Percentiles rank a stretch among this genome's conserved stretches.
Conservation (phyloP, 2,113 vertebrate species). For the Ornithorhynchus anatinus region DNA sequence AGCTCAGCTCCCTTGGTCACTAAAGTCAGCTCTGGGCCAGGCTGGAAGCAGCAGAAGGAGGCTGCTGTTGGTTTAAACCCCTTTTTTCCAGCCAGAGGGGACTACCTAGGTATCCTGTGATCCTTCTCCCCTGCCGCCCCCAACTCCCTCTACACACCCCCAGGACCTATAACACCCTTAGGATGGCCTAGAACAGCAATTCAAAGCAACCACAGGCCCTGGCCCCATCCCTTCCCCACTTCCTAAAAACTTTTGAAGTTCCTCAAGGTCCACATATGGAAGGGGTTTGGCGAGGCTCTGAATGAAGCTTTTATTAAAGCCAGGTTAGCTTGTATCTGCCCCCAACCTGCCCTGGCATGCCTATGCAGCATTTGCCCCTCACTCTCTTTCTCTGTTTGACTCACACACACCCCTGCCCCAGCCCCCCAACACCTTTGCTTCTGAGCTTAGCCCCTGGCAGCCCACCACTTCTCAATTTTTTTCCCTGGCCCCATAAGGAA, state of each 20-base stretch:
- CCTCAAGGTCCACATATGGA: constrained; percentile 60
- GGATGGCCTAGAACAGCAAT: not conserved
- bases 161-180: not conserved
- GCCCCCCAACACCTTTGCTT: too few species aligned
- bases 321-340: constrained; percentile 39
- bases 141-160: not conserved
- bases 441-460: too few species aligned
- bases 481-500: not conserved
- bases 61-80: too few species aligned
- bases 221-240: not conserved
- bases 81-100: rapidly evolving
- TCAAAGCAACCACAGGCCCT: not conserved
- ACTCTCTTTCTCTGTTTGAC: too few species aligned
- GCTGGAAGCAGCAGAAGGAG: too few species aligned
- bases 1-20: too few species aligned
- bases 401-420: too few species aligned
- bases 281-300: constrained; percentile 47
- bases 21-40: too few species aligned
- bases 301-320: constrained; percentile 57
- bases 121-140: not conserved
- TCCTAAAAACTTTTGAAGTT: constrained; percentile 9
- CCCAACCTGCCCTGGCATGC: not conserved
- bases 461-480: not conserved
- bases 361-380: rapidly evolving
- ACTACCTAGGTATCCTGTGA: not conserved